A percentile compares a stretch with the other conserved stretches of the same genome.
Evolutionary conservation across 92 coral and sea anemone species (phyloP).

Genomic region (Palythoa grandiflora): DNA sequence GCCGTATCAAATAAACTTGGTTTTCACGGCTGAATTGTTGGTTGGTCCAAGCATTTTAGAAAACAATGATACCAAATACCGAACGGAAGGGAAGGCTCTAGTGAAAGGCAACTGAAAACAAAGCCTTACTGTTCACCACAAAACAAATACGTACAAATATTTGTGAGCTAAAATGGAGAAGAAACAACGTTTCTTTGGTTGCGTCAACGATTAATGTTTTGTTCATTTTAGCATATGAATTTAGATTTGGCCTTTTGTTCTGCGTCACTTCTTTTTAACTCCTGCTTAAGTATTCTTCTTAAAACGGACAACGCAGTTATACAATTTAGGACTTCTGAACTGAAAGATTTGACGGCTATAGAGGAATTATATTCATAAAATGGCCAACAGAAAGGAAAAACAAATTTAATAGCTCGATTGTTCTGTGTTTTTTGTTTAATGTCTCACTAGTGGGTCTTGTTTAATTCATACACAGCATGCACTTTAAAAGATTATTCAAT

Average conservation of each 20-base stretch:
- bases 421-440: neutral
- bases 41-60: neutral
- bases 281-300: neutral
- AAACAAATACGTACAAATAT: conserved; percentile 44
- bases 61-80: conserved; percentile 4
- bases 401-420: neutral
- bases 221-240: neutral
- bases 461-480: neutral
- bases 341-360: neutral
- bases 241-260: neutral
- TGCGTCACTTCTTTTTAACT: neutral
- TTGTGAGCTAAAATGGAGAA: conserved; percentile 29
- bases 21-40: neutral
- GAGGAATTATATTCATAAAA: neutral
- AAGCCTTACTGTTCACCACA: conserved; percentile 46
- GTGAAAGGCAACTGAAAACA: conserved; percentile 21
- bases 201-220: neutral
- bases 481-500: conserved; percentile 20
- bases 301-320: neutral
- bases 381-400: neutral
- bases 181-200: conserved; percentile 31
- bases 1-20: neutral
- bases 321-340: neutral
- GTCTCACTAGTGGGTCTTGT: neutral
- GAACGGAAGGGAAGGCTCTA: conserved; percentile 20